Conservation (phyloP, 2,888 invertebrate genomes). For the Coelogynopora nodosa region DNA sequence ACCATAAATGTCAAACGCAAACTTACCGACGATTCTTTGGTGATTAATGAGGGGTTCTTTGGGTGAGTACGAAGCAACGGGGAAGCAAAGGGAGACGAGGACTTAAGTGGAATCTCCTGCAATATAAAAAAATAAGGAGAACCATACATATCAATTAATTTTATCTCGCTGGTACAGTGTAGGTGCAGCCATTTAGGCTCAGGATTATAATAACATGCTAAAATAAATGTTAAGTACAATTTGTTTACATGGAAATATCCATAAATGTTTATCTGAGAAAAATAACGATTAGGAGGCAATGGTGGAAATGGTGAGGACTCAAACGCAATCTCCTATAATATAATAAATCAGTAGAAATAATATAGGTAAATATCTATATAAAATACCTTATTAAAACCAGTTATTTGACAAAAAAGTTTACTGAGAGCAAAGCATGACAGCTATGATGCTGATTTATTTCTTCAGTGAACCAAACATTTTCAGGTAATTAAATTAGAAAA, state of each 20-base stretch:
- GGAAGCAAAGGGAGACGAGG: background rate
- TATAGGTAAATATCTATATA: background rate
- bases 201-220: background rate
- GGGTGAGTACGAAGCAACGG: background rate
- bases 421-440: too few relatives aligned
- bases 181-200: background rate
- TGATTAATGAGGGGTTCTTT: background rate
- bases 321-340: background rate
- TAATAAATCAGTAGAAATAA: background rate
- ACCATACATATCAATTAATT: background rate
- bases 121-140: background rate
- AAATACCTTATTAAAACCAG: background rate
- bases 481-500: too few relatives aligned
- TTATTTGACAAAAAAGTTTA: background rate
- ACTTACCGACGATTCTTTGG: background rate
- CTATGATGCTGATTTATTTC: too few relatives aligned
- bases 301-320: background rate
- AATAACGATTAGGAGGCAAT: background rate
- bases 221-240: background rate
- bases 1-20: background rate
- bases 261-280: background rate
- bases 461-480: too few relatives aligned
- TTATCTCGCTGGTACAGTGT: background rate
- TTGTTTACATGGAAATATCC: background rate
- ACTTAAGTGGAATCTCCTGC: background rate